Conservation (phyloP, 1,140 invertebrate species). For the Dinoponera quadriceps region DNA sequence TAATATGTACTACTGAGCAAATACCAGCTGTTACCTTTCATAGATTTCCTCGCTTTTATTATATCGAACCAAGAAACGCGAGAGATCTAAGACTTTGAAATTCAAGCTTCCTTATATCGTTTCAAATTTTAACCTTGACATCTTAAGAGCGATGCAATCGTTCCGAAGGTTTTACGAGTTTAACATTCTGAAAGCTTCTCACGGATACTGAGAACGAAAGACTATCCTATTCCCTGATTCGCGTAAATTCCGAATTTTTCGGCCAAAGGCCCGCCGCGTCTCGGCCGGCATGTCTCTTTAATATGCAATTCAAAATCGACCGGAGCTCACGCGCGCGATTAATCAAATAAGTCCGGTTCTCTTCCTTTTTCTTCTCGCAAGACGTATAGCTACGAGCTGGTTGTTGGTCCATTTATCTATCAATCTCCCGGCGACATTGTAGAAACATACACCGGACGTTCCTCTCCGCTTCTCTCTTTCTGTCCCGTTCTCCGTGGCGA, state of each 20-base stretch:
- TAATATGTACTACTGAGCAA: too few relatives aligned
- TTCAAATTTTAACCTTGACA: neutral
- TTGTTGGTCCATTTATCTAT: conserved; percentile 49
- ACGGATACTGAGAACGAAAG: neutral
- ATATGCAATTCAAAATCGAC: conserved; percentile 1
- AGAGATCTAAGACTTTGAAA: neutral
- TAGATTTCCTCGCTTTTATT: too few relatives aligned
- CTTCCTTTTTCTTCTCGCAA: neutral
- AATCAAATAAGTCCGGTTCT: conserved; percentile 5
- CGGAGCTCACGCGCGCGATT: neutral
- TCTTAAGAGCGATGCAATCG: neutral
- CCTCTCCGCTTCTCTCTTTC: conserved; percentile 8
- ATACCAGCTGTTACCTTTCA: too few relatives aligned
- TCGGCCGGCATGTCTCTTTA: neutral
- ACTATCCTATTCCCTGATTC: neutral
- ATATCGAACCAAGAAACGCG: too few relatives aligned
- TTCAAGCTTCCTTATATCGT: neutral
- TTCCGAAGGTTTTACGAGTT: neutral
- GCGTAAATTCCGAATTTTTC: neutral
- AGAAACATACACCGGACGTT: conserved; percentile 42
- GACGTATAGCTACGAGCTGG: conserved; percentile 4
- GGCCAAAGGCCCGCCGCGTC: neutral
- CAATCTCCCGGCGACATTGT: conserved; percentile 49
- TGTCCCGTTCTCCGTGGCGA: conserved; percentile 44
- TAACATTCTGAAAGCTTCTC: neutral